Conservation (phyloP, 1,140 invertebrate genomes). For the Neodiprion pinetum region DNA sequence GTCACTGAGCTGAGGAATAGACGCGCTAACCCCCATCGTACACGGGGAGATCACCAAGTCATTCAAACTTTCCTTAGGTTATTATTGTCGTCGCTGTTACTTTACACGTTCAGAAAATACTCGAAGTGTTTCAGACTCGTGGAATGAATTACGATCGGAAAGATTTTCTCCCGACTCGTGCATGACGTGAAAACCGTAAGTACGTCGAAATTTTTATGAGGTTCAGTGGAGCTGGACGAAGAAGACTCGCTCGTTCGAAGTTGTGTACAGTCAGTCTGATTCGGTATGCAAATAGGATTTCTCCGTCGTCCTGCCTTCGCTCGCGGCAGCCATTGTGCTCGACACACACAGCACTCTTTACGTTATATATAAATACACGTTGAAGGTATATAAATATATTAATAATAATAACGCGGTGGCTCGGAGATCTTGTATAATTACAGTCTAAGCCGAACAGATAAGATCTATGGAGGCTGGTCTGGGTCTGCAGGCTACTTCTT, state of each 20-base stretch:
- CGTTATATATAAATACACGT: slow-evolving; percentile 13
- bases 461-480: slow-evolving; percentile 30
- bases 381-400: slow-evolving; percentile 45
- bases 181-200: too few species aligned
- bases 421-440: slow-evolving; percentile 53
- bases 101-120: too few species aligned
- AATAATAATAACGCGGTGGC: slow-evolving; percentile 55
- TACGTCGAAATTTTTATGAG: too few species aligned
- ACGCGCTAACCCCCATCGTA: background rate
- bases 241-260: slow-evolving; percentile 27
- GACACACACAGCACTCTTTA: slow-evolving; percentile 29
- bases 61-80: background rate
- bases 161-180: too few species aligned
- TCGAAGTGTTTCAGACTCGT: too few species aligned
- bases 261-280: slow-evolving; percentile 44
- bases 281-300: slow-evolving; percentile 55
- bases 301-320: slow-evolving; percentile 29
- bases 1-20: too few species aligned
- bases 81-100: background rate
- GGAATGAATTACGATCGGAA: too few species aligned
- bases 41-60: background rate
- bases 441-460: slow-evolving; percentile 43
- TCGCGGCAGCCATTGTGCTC: slow-evolving; percentile 20
- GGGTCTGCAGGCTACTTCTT: slow-evolving; percentile 6
- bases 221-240: background rate